These are phyloP conservation scores for Sebastes kiyomatsui DNA, from an alignment of 2,797 vertebrate genomes.

Conservation along the genomic window DNA sequence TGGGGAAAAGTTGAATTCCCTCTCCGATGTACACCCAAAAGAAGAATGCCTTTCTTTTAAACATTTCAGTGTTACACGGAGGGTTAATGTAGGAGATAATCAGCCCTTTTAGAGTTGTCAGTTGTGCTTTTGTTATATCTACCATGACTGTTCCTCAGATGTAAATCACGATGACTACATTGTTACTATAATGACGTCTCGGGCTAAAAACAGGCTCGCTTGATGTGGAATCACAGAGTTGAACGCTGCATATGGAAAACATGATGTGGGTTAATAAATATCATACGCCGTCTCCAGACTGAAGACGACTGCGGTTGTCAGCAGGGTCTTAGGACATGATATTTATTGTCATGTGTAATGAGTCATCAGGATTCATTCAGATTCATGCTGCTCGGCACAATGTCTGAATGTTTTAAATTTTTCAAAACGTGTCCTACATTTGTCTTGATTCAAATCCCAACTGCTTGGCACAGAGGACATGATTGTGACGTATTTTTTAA, in stretches of 20 bases:
- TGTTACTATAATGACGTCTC: slow-evolving; percentile 45
- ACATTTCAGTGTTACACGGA: slow-evolving; percentile 9
- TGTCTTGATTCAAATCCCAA: slow-evolving; percentile 37
- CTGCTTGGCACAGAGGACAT: background rate
- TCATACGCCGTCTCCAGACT: slow-evolving; percentile 42
- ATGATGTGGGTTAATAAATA: slow-evolving; percentile 60
- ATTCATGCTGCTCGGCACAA: slow-evolving; percentile 6
- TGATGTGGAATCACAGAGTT: slow-evolving; percentile 55
- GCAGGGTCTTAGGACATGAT: slow-evolving; percentile 49
- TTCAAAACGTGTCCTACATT: slow-evolving; percentile 16
- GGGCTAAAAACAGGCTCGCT: slow-evolving; percentile 16
- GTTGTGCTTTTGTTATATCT: slow-evolving; percentile 55
- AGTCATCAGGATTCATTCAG: slow-evolving; percentile 41
- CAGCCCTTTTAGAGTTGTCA: slow-evolving; percentile 39
- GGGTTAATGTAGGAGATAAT: slow-evolving; percentile 53
- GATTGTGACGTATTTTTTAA: slow-evolving; percentile 6
- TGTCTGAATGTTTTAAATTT: slow-evolving; percentile 26
- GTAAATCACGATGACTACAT: slow-evolving; percentile 47
- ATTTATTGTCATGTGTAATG: slow-evolving; percentile 63
- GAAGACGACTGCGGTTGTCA: slow-evolving; percentile 56
- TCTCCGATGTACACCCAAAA: slow-evolving; percentile 37
- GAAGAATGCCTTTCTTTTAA: slow-evolving; percentile 14
- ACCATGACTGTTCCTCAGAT: slow-evolving; percentile 57
- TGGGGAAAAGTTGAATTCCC: slow-evolving; percentile 61
- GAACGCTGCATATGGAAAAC: slow-evolving; percentile 63